A percentile compares a stretch with the other conserved stretches of the same genome.
These are phyloP conservation scores for Andrena fulva DNA, from an alignment of 2,888 invertebrate species.

Conservation along the genomic window DNA sequence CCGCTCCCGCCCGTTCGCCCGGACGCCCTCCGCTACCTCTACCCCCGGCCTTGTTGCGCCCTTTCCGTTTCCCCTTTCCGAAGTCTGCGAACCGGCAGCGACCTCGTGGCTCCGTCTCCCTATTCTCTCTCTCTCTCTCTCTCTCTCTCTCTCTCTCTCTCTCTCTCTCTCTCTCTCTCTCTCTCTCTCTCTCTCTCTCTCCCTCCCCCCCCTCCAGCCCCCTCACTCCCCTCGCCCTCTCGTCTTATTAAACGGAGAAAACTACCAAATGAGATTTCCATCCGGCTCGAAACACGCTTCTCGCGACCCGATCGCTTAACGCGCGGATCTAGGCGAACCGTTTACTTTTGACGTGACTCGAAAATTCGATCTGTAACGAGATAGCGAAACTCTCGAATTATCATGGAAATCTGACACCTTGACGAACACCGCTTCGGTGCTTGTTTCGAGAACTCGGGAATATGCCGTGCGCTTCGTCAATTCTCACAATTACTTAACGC, in stretches of 20 bases:
- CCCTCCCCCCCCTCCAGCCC: not conserved
- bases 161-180: conserved; percentile 32
- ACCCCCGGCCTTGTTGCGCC: conserved; percentile 72
- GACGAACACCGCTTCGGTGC: not conserved
- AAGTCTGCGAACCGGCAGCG: conserved; percentile 76
- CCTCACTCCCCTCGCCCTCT: conserved; percentile 9
- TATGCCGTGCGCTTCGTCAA: not conserved
- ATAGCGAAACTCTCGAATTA: conserved; percentile 38
- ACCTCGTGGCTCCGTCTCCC: conserved; percentile 75
- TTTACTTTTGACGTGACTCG: conserved; percentile 68
- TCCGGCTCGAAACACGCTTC: conserved; percentile 69
- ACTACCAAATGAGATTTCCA: conserved; percentile 75
- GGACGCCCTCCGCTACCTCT: conserved; percentile 67
- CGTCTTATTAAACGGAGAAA: conserved; percentile 74
- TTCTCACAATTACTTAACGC: not conserved
- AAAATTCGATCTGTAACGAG: conserved; percentile 64
- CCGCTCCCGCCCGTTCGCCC: conserved; percentile 62
- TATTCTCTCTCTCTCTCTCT: conserved; percentile 30
- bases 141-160: conserved; percentile 25
- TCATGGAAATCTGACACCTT: not conserved
- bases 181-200: conserved; percentile 28
- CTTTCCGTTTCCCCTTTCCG: conserved; percentile 74
- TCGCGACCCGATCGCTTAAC: conserved; percentile 58
- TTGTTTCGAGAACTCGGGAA: not conserved
- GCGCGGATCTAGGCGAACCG: conserved; percentile 60